phyloP scores from a whole-genome alignment of 2,113 vertebrate genomes.

The Rhabdornis inornatus region DNA sequence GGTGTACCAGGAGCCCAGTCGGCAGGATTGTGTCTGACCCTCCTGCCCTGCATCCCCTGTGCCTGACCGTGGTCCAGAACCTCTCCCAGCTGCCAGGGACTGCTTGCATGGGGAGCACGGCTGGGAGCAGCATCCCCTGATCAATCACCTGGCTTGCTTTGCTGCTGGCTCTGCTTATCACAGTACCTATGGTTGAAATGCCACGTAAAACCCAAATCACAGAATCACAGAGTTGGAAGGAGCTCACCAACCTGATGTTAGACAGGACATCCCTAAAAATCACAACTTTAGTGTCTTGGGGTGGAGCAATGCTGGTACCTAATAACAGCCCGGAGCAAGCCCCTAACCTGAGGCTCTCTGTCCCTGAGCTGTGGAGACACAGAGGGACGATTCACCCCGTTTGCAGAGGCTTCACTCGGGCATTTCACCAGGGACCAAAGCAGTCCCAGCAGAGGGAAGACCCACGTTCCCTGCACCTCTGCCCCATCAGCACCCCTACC shows the following conservation, averaged over 20 bases:
- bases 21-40: not conserved
- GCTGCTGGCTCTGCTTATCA: not conserved
- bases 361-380: not conserved
- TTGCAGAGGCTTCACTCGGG: fast-evolving
- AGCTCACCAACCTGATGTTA: not conserved
- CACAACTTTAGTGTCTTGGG: not conserved
- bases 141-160: not conserved
- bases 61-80: not conserved
- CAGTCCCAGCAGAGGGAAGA: fast-evolving
- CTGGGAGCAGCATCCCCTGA: not conserved
- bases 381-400: fast-evolving
- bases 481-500: no score
- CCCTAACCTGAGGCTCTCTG: not conserved
- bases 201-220: not conserved
- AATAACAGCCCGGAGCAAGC: not conserved
- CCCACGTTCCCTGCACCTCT: fast-evolving
- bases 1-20: not conserved
- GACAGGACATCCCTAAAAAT: not conserved
- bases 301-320: not conserved
- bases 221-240: not conserved
- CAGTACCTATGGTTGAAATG: fast-evolving
- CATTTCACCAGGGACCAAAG: not conserved
- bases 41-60: not conserved
- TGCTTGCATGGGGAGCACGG: fast-evolving
- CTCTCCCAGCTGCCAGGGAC: not conserved